These are phyloP conservation scores for Zaprionus kolodkinae DNA, from an alignment of 1,140 invertebrate genomes.

Conservation along the genomic window DNA sequence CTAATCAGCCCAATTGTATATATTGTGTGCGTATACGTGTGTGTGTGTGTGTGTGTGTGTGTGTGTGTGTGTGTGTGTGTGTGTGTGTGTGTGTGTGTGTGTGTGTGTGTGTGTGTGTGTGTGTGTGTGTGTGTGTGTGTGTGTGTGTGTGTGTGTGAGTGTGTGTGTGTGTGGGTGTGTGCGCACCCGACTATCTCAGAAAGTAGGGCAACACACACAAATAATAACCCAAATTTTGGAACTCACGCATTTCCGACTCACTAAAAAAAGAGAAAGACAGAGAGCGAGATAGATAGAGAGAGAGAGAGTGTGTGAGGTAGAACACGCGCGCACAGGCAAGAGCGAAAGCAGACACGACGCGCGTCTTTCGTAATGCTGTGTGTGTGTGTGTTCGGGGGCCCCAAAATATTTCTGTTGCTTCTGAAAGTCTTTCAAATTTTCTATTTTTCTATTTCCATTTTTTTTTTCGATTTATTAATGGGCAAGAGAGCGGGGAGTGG, in stretches of 20 bases:
- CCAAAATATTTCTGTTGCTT: conserved; percentile 1
- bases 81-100: conserved; percentile 33
- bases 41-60: not conserved
- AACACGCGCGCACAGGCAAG: conserved; percentile 6
- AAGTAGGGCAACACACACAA: conserved; percentile 72
- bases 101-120: conserved; percentile 9
- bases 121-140: not conserved
- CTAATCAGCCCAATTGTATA: conserved; percentile 58
- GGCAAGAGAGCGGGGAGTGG: not conserved
- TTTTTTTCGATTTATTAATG: not conserved
- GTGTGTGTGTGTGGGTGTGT: conserved; percentile 25
- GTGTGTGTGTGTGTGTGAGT: not conserved
- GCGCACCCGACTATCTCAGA: conserved; percentile 51
- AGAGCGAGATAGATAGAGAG: not conserved
- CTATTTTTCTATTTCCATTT: not conserved
- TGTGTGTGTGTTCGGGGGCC: conserved; percentile 5
- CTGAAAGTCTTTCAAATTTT: conserved; percentile 24
- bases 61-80: conserved; percentile 34
- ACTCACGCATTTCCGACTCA: conserved; percentile 71
- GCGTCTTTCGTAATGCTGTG: conserved; percentile 29
- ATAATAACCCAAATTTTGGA: conserved; percentile 76
- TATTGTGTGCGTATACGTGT: conserved; percentile 10
- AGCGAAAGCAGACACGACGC: conserved; percentile 10
- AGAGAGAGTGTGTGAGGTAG: conserved; percentile 8
- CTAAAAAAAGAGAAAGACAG: not conserved